Evolutionary conservation across 2,113 vertebrate species (phyloP).

Genomic region (Mus spicilegus): DNA sequence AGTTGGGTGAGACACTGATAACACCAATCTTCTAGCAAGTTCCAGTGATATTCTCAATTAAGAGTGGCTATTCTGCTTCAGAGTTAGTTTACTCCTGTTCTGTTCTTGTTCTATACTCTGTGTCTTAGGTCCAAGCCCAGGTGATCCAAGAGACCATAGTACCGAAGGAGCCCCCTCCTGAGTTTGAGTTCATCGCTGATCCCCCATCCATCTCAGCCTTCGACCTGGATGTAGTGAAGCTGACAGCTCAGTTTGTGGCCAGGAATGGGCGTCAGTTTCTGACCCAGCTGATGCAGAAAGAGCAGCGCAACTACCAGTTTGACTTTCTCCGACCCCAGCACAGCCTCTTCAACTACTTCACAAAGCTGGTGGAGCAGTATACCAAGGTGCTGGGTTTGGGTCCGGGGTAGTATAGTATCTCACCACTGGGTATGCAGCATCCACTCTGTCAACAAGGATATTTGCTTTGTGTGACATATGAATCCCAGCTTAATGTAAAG

Average conservation of each 20-base stretch:
- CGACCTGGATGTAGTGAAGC: slow-evolving; percentile 97
- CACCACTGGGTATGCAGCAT: fast-evolving
- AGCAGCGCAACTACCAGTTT: slow-evolving; percentile 99
- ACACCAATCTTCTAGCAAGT: not conserved
- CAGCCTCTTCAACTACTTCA: slow-evolving; percentile 99
- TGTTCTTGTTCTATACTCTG: not conserved
- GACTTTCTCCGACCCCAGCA: slow-evolving; percentile 98
- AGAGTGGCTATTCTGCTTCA: not conserved
- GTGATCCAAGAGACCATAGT: slow-evolving; percentile 96
- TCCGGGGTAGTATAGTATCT: not conserved
- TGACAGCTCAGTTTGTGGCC: slow-evolving; percentile 98
- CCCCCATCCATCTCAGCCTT: slow-evolving; percentile 98
- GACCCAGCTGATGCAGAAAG: slow-evolving; percentile 99
- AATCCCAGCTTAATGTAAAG: not conserved
- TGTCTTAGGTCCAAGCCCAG: slow-evolving; percentile 93
- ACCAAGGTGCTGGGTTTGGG: slow-evolving; percentile 91
- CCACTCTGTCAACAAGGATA: not conserved
- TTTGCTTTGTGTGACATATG: not conserved
- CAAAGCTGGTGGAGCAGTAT: slow-evolving; percentile 99
- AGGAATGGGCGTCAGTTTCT: slow-evolving; percentile 98
- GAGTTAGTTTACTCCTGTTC: not conserved
- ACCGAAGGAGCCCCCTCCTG: slow-evolving; percentile 97
- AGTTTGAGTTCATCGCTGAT: slow-evolving; percentile 98
- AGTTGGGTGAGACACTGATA: not conserved
- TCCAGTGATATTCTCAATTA: not conserved